Evolutionary conservation across 2,113 vertebrate species (phyloP), one percentile per base, ranked within the genome.

Genomic region (Oncorhynchus nerka): DNA sequence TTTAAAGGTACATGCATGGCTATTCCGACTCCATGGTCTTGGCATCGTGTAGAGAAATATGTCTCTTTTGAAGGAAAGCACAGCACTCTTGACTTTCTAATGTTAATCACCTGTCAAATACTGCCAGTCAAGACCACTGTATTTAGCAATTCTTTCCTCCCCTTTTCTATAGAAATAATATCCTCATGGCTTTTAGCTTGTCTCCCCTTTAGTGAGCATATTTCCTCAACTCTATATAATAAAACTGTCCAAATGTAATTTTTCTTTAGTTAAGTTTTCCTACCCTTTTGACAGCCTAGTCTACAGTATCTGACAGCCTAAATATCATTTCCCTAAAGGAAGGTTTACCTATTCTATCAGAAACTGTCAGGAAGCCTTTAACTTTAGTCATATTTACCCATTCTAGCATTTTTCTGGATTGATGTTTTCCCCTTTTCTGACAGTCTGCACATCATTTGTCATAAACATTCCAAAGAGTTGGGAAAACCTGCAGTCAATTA

Each of bases 81-180:
- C 4, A 68, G 28, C 26, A 62, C 62, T 45, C 76, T n/a, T 19
- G 64, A 13, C 62, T 26, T 11, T 9, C 64, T 79, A 66, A 80
- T 80, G 70, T n/a, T 71, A 81, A 83, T 69, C 51, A 66, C 65
- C 75, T 73, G 57, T 45, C 45, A 3, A 39, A 62, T 16, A 22
- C 59, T 62, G 48, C 4, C 48, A 24, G 15, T 26, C 55, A 45
- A 73, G 51, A 49, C 30, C 62, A 49, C 22, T 57, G 13, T 62
- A n/a, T 74, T 12, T 48, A 34, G 22, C 22, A 16, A 4, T 19
- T 39, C 39, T 66, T 30, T 24, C 19, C 20, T 67, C 59, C 13
- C 11, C n/a, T 59, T n/a, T 20, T 11, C 16, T 7, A 19, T 24
- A 19, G 16, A 19, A 15, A 55, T 16, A 55, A 55, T 55, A 55